Evolutionary conservation across 2,797 vertebrate species (phyloP).

Genomic region (Melopsittacus undulatus): DNA sequence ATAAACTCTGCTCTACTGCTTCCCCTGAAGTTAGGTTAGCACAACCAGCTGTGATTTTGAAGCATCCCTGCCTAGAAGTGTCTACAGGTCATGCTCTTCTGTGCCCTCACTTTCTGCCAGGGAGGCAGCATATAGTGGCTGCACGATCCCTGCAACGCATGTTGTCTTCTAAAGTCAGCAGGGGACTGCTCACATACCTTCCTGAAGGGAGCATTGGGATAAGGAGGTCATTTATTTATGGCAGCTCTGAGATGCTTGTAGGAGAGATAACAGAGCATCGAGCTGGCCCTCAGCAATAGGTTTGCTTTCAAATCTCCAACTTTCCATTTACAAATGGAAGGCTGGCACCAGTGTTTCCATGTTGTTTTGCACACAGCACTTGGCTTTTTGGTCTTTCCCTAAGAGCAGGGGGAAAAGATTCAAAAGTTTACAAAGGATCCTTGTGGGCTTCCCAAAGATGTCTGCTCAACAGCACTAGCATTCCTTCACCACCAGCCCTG

Average conservation of each 20-base stretch:
- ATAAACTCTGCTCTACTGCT: background rate
- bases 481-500: background rate
- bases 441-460: background rate
- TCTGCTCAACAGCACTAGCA: background rate
- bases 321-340: background rate
- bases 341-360: background rate
- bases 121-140: background rate
- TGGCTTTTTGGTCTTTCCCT: background rate
- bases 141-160: accelerated
- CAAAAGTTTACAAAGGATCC: background rate
- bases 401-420: accelerated
- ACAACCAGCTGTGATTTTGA: background rate
- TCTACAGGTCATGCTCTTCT: background rate
- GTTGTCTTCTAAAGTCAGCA: accelerated
- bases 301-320: background rate
- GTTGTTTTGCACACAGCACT: background rate
- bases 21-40: background rate
- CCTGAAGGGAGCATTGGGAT: background rate
- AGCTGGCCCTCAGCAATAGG: background rate
- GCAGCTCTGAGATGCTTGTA: background rate
- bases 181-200: background rate
- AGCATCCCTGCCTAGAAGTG: background rate
- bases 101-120: background rate
- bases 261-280: accelerated
- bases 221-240: background rate